Conservation (phyloP, 2,797 vertebrate genomes). For the Malurus leucopterus region DNA sequence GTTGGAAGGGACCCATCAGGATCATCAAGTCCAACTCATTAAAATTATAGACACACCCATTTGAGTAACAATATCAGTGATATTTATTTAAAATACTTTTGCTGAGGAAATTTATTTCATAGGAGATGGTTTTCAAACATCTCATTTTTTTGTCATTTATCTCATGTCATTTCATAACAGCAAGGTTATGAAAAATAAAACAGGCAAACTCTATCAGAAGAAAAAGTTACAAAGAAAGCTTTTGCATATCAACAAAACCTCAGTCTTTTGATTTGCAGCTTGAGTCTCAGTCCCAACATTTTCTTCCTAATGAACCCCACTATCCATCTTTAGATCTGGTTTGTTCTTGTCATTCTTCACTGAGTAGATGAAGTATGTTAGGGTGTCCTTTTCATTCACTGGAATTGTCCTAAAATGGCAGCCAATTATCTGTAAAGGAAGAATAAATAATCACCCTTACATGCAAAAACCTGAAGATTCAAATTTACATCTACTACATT, state of each 20-base stretch:
- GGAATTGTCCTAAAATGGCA: conserved; percentile 84
- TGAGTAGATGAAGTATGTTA: conserved; percentile 84
- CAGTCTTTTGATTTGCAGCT: conserved; percentile 60
- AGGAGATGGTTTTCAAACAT: conserved; percentile 43
- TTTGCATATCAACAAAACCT: conserved; percentile 65
- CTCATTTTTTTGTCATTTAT: too few relatives aligned
- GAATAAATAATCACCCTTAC: conserved; percentile 5
- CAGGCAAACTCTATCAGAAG: conserved; percentile 55
- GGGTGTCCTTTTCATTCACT: conserved; percentile 84
- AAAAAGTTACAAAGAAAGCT: conserved; percentile 71
- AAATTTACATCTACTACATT: background rate
- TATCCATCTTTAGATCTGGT: conserved; percentile 78
- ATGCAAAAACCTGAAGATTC: background rate
- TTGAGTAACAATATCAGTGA: conserved; percentile 63
- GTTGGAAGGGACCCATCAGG: background rate
- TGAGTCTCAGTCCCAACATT: conserved; percentile 50
- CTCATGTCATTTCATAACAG: background rate
- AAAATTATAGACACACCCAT: conserved; percentile 62
- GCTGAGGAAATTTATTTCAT: conserved; percentile 61
- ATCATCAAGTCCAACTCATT: background rate
- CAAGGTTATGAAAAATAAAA: conserved; percentile 74
- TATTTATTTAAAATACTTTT: conserved; percentile 80
- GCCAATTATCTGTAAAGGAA: conserved; percentile 78
- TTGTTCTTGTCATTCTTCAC: conserved; percentile 84
- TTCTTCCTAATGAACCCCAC: conserved; percentile 73